Evolutionary conservation across 2,797 vertebrate species (phyloP).

Genomic region (Micromesistius poutassou): DNA sequence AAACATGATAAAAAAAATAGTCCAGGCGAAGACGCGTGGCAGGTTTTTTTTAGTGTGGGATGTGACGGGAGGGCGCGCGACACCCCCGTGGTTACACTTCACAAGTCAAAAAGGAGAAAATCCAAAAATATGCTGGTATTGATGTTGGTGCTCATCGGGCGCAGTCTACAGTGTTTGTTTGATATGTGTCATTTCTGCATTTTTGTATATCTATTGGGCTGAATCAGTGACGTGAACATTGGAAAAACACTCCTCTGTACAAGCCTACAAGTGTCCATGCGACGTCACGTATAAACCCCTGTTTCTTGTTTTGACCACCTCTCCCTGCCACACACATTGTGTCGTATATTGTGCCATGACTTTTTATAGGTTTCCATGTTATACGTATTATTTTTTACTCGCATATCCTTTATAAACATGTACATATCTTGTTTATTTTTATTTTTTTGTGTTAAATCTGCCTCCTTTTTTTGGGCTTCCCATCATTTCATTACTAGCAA

Average conservation of each 20-base stretch:
- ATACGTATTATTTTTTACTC: constrained; percentile 75
- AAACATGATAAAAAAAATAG: constrained; percentile 26
- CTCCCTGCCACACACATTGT: constrained; percentile 29
- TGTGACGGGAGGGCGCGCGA: constrained; percentile 19
- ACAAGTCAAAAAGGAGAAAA: constrained; percentile 63
- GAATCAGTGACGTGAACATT: constrained; percentile 79
- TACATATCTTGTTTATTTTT: constrained; percentile 66
- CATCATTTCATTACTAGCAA: constrained; percentile 55
- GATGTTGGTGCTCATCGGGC: constrained; percentile 79
- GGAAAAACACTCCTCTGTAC: constrained; percentile 65
- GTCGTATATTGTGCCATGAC: constrained; percentile 77
- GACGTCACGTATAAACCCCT: constrained; percentile 65
- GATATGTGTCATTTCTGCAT: constrained; percentile 83
- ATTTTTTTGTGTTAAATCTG: constrained; percentile 55
- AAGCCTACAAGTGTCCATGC: constrained; percentile 70
- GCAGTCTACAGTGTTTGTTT: constrained; percentile 79
- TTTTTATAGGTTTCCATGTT: constrained; percentile 70
- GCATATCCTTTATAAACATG: constrained; percentile 74
- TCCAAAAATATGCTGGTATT: constrained; percentile 76
- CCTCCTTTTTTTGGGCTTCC: constrained; percentile 40
- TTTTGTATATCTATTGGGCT: constrained; percentile 80
- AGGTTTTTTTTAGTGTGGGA: constrained; percentile 35
- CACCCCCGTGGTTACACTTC: constrained; percentile 43
- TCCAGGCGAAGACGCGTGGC: neutral
- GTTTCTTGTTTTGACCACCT: constrained; percentile 52